Conservation (phyloP, 2,888 invertebrate genomes). For the Cephonodes hylas region DNA sequence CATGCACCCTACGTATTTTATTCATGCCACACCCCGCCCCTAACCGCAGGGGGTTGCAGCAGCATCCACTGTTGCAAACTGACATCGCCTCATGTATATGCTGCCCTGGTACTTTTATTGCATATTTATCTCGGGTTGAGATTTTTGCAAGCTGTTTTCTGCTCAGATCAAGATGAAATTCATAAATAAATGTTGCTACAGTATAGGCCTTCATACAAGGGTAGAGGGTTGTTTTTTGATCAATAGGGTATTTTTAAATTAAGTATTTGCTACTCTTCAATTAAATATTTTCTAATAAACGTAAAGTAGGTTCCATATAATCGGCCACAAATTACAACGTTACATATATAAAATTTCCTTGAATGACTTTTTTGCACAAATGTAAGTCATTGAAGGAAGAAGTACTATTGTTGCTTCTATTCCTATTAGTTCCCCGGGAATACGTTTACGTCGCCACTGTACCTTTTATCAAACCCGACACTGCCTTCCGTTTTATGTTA, state of each 20-base stretch:
- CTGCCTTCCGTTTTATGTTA: slow-evolving; percentile 35
- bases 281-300: neutral
- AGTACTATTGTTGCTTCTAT: no score
- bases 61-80: slow-evolving; percentile 74
- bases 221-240: neutral
- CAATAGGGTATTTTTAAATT: neutral
- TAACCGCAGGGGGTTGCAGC: slow-evolving; percentile 60
- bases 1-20: slow-evolving; percentile 44
- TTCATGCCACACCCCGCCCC: slow-evolving; percentile 45
- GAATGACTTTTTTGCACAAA: no score
- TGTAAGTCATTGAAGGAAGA: no score
- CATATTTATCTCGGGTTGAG: slow-evolving; percentile 65
- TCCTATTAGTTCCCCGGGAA: slow-evolving; percentile 37
- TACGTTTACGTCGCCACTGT: slow-evolving; percentile 13
- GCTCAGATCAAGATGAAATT: neutral
- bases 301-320: no score
- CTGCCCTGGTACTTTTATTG: slow-evolving; percentile 75
- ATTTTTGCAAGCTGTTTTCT: slow-evolving; percentile 57
- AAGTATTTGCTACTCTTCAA: neutral
- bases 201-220: neutral
- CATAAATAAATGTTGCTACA: neutral
- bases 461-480: slow-evolving; percentile 23
- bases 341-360: neutral
- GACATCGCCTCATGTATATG: slow-evolving; percentile 53
- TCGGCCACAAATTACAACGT: neutral